A percentile compares a stretch with the other conserved stretches of the same genome.
Evolutionary conservation across 2,888 invertebrate genomes (phyloP).

Genomic region (Tinea pellionella): DNA sequence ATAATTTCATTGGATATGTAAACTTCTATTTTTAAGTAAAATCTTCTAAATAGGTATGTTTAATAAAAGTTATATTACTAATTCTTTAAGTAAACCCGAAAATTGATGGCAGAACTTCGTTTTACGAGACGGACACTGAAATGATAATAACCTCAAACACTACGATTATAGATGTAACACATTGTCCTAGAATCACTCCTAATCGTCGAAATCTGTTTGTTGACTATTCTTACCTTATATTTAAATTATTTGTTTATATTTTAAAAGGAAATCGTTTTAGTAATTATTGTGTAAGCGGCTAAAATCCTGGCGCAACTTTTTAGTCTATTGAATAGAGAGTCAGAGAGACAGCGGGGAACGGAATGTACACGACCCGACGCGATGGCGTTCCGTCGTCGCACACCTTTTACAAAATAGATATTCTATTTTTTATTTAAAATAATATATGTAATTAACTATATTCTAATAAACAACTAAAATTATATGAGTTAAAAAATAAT

Average conservation of each 20-base stretch:
- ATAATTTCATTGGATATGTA: conserved; percentile 12
- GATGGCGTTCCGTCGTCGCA: too few relatives aligned
- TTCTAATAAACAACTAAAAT: too few relatives aligned
- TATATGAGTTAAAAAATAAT: too few relatives aligned
- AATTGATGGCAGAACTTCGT: neutral
- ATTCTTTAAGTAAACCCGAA: too few relatives aligned
- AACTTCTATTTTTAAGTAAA: conserved; percentile 4
- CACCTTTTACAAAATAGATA: too few relatives aligned
- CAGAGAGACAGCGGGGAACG: neutral
- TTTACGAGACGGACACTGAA: neutral
- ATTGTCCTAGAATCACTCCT: neutral
- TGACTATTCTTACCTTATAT: neutral
- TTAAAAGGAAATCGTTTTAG: neutral
- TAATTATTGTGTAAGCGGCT: conserved; percentile 18
- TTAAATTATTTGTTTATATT: neutral
- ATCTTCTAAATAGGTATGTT: too few relatives aligned
- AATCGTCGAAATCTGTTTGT: neutral
- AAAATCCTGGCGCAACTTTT: neutral
- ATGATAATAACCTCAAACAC: neutral
- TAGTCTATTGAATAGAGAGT: neutral
- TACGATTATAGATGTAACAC: neutral
- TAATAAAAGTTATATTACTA: too few relatives aligned
- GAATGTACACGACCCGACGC: neutral
- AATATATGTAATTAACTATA: too few relatives aligned
- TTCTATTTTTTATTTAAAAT: too few relatives aligned